Evolutionary conservation across 2,888 invertebrate genomes (phyloP).

Genomic region (Adelognathus sp.): DNA sequence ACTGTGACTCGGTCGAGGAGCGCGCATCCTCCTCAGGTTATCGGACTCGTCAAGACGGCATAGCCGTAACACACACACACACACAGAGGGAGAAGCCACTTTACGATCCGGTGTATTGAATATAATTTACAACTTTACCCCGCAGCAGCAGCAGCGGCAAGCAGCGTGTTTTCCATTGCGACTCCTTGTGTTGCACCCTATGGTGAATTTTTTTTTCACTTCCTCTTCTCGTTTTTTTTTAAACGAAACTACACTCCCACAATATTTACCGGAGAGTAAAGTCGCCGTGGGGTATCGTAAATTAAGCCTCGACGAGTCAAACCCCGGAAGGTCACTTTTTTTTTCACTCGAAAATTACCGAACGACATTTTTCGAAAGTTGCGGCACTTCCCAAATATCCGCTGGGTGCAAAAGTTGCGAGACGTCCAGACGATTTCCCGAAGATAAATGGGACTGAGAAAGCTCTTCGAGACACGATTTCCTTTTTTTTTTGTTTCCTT

Average conservation of each 20-base stretch:
- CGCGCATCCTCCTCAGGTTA: slow-evolving; percentile 56
- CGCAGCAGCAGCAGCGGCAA: no score
- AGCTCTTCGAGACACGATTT: neutral
- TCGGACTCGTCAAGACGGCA: slow-evolving; percentile 70
- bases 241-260: slow-evolving; percentile 32
- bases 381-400: neutral
- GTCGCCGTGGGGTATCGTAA: slow-evolving; percentile 3
- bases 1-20: slow-evolving; percentile 52
- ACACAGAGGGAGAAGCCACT: slow-evolving; percentile 61
- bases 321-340: slow-evolving; percentile 14
- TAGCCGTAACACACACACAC: slow-evolving; percentile 70
- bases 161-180: slow-evolving; percentile 61
- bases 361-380: slow-evolving; percentile 11
- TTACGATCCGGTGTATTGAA: slow-evolving; percentile 74
- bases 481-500: neutral
- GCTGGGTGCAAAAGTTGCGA: neutral
- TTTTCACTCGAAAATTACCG: neutral
- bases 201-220: slow-evolving; percentile 45
- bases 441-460: slow-evolving; percentile 32
- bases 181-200: slow-evolving; percentile 47
- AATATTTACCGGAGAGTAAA: slow-evolving; percentile 38
- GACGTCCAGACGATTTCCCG: slow-evolving; percentile 41
- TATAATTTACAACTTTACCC: slow-evolving; percentile 73
- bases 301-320: slow-evolving; percentile 32
- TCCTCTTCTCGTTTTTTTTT: slow-evolving; percentile 39